Evolutionary conservation across 2,113 vertebrate genomes (phyloP).

Genomic region (Scortum barcoo): DNA sequence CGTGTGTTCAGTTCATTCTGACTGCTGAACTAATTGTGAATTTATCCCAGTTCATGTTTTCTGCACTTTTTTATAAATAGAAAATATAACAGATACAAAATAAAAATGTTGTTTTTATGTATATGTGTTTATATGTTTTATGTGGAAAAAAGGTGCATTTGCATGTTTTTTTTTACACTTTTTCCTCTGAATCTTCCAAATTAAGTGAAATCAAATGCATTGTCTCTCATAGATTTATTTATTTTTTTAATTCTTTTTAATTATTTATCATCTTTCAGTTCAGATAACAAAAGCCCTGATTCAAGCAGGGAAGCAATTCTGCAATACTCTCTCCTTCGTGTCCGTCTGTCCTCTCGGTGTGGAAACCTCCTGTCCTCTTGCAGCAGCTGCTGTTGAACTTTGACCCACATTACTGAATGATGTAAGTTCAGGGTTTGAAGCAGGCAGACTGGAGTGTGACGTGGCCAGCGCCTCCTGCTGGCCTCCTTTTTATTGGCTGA

Average conservation of each 20-base stretch:
- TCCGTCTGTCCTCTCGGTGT: not conserved
- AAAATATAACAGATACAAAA: too few relatives aligned
- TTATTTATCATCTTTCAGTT: not conserved
- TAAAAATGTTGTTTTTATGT: too few relatives aligned
- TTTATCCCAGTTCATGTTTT: too few relatives aligned
- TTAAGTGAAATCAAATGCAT: not conserved
- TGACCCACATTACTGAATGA: constrained; percentile 53
- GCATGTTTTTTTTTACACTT: not conserved
- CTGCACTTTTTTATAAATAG: not conserved
- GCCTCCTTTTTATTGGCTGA: constrained; percentile 62
- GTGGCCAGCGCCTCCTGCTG: not conserved
- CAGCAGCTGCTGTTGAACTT: constrained; percentile 57
- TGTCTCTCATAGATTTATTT: not conserved
- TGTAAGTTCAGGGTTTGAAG: constrained; percentile 57
- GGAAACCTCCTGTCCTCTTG: not conserved
- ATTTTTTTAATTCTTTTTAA: not conserved
- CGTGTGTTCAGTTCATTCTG: not conserved
- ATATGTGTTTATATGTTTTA: not conserved
- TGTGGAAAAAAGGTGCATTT: not conserved
- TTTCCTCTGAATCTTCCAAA: not conserved
- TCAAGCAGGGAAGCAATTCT: not conserved
- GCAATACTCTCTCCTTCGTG: not conserved
- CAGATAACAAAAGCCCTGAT: not conserved
- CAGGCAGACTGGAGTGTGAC: constrained; percentile 48
- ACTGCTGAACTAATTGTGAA: not conserved